These are phyloP conservation scores for Micoletzkya japonica DNA, from an alignment of 2,888 invertebrate genomes.

Conservation along the genomic window DNA sequence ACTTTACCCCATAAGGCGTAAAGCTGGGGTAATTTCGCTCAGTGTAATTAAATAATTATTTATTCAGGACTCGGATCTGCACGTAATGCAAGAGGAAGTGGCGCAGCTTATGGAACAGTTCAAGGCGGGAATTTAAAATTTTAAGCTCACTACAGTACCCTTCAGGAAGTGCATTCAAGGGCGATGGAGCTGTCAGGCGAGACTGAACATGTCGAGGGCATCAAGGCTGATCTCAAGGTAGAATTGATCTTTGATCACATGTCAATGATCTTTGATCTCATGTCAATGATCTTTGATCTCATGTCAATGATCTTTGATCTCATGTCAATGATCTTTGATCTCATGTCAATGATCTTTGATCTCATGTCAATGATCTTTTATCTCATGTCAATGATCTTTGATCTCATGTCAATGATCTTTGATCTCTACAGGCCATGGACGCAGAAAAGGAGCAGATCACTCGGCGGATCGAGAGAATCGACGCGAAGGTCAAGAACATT, in stretches of 20 bases:
- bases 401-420: constrained; percentile 8
- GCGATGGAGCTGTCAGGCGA: constrained; percentile 60
- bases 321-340: background rate
- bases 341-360: background rate
- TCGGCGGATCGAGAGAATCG: constrained; percentile 71
- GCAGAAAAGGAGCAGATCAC: constrained; percentile 80
- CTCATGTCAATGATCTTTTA: background rate
- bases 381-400: background rate
- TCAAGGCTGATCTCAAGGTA: constrained; percentile 79
- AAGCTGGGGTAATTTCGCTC: too few species aligned
- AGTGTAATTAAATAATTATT: too few species aligned
- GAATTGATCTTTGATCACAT: background rate
- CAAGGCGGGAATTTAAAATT: constrained; percentile 69
- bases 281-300: background rate
- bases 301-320: background rate
- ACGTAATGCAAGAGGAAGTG: constrained; percentile 74
- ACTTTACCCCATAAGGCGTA: too few species aligned
- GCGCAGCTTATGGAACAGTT: constrained; percentile 79
- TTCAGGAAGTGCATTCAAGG: constrained; percentile 49
- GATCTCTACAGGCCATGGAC: constrained; percentile 62
- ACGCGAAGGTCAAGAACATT: constrained; percentile 42
- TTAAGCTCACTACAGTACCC: background rate
- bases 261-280: background rate
- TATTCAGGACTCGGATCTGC: constrained; percentile 76
- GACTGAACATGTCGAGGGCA: constrained; percentile 77